Conservation (phyloP, 2,113 vertebrate species). For the Alethe diademata region DNA sequence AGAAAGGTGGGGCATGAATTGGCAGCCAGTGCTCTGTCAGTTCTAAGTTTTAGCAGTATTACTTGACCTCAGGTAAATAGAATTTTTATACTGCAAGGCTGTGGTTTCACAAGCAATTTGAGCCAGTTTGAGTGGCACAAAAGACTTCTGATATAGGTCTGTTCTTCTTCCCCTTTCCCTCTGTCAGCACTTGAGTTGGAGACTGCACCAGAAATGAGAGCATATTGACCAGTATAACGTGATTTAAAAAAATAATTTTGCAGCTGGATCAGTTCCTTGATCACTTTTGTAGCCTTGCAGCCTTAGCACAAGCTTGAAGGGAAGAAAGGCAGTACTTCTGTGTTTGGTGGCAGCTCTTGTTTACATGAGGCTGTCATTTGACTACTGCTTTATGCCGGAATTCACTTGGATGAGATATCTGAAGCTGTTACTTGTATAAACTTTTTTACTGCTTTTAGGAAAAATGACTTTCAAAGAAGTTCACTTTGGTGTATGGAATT, state of each 20-base stretch:
- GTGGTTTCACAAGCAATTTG: neutral
- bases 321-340: neutral
- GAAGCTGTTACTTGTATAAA: neutral
- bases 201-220: neutral
- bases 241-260: neutral
- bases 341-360: neutral
- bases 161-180: neutral
- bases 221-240: too few species aligned
- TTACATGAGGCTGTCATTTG: neutral
- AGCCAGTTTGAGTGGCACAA: neutral
- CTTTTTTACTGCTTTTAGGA: neutral
- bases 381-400: neutral
- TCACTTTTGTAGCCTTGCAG: neutral
- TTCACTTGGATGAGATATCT: neutral
- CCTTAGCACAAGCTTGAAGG: neutral
- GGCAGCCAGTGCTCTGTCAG: neutral
- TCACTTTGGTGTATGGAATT: neutral
- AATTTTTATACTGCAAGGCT: neutral
- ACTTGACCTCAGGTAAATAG: neutral
- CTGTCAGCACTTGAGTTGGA: neutral
- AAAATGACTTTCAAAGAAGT: neutral
- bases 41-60: neutral
- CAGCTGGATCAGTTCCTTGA: neutral
- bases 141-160: neutral
- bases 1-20: neutral